Percentiles rank a stretch among this genome's conserved stretches.
Conservation (phyloP, 2,113 vertebrate genomes). For the Chinchilla lanigera region DNA sequence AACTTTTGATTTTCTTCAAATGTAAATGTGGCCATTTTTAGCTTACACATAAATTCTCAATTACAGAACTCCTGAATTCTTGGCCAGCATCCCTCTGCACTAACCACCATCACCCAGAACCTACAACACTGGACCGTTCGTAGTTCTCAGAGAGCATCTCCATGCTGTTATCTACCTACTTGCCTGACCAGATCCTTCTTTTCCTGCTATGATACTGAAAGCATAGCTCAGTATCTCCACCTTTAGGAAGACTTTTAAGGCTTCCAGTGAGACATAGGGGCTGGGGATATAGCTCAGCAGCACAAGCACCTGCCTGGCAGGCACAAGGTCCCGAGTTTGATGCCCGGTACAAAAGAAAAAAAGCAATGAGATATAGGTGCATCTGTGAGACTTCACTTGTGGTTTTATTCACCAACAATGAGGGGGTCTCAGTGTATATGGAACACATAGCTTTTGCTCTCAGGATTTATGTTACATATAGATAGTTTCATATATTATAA, state of each 20-base stretch:
- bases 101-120: accelerated
- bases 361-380: not conserved
- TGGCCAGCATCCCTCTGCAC: not conserved
- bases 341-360: no score
- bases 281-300: no score
- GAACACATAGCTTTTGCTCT: not conserved
- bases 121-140: accelerated
- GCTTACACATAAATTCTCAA: not conserved
- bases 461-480: not conserved
- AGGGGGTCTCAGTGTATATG: not conserved
- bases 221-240: not conserved
- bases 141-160: not conserved
- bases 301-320: no score
- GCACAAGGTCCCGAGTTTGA: no score
- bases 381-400: not conserved
- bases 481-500: not conserved
- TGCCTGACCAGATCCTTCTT: not conserved
- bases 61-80: not conserved
- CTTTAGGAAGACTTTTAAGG: not conserved
- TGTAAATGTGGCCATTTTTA: not conserved
- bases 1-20: not conserved
- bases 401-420: not conserved
- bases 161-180: not conserved
- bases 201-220: not conserved
- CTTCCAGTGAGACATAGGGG: not conserved